Conservation (phyloP, 2,113 vertebrate species). For the Clarias magur region DNA sequence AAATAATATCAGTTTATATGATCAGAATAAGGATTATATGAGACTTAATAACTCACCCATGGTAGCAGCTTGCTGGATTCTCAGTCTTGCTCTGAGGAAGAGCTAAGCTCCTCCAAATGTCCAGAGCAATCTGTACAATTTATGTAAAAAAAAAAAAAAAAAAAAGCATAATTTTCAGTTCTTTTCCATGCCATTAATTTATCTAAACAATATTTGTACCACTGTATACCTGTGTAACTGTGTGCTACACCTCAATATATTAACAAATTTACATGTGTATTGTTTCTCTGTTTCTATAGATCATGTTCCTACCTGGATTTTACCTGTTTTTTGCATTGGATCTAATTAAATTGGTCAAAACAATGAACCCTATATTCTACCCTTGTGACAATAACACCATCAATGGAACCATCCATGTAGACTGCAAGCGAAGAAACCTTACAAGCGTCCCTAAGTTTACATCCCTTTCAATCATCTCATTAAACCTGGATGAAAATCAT, state of each 20-base stretch:
- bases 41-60: too few species aligned
- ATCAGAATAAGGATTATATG: too few species aligned
- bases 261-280: background rate
- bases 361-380: conserved; percentile 65
- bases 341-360: conserved; percentile 52
- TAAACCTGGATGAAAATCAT: conserved; percentile 67
- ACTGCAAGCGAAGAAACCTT: conserved; percentile 67
- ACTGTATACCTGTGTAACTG: background rate
- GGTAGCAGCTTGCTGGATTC: too few species aligned
- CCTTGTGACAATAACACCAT: conserved; percentile 69
- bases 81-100: too few species aligned
- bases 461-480: conserved; percentile 58
- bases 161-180: too few species aligned
- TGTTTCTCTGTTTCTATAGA: conserved; percentile 51
- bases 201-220: too few species aligned
- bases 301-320: conserved; percentile 47
- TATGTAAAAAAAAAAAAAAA: too few species aligned
- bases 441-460: conserved; percentile 60
- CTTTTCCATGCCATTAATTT: too few species aligned
- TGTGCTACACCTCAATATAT: background rate
- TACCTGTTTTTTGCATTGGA: conserved; percentile 55
- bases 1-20: too few species aligned
- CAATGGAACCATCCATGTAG: conserved; percentile 55
- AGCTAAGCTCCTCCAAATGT: too few species aligned
- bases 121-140: too few species aligned